Evolutionary conservation across 2,113 vertebrate species (phyloP), one percentile per base, ranked within the genome.

Genomic region (Sardina pilchardus): DNA sequence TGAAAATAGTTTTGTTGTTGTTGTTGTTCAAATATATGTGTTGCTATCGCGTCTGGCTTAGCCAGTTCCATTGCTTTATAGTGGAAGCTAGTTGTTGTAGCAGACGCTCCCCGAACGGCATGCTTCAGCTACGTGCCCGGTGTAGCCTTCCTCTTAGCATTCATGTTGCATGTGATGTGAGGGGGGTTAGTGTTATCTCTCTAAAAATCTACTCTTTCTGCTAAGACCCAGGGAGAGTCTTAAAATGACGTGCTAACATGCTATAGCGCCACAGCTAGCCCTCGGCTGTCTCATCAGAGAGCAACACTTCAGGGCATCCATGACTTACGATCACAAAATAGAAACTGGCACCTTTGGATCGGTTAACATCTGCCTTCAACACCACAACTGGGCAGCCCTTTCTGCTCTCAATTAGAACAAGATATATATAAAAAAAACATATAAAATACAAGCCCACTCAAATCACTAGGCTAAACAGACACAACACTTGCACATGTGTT

Each of bases 301-400:
- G 90, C 90, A 88, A 91, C 91, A 93, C 90, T 91, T 91, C 89
- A 90, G 89, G 93, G 91, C 90, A 91, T 88, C 89, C 91, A 50
- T 84, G 89, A 71, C 63, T 34, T 16, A 93, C 93, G 89, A 92
- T 93, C 89, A 88, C 92, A 93, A 91, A 90, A 93, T 90, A 93
- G 92, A 93, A 93, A 93, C 93, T 95, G 94, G 94, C 95, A 96
- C 95, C 95, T 95, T 95, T 92, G 91, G 93, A 96, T 96, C 94
- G 94, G 94, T 95, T 95, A 89, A 91, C 93, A 91, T 92, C 89
- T 91, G 91, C 93, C 83, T 93, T 93, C 92, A 92, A 94, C 92
- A 93, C 30, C 71, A 10, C 30, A 12, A 78, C 26, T 36, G 30
- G 71, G 71, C 93, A 95, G 91, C 93, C 91, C 93, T 94, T 90